Base-by-base conservation (phyloP, 1,140 invertebrate genomes). In the Saxidomus purpurata region DNA sequence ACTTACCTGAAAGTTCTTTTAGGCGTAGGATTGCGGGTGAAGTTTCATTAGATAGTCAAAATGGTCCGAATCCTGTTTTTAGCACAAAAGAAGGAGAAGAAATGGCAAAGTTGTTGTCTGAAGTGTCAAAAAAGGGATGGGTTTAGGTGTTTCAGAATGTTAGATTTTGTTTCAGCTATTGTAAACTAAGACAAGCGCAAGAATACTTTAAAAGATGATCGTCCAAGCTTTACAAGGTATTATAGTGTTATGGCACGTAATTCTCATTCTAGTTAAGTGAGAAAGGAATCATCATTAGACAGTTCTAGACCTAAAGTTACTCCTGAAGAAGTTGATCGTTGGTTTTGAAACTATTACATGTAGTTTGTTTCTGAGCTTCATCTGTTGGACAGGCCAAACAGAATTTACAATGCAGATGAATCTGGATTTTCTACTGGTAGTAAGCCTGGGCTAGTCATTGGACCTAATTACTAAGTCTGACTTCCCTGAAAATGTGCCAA, bases 391-490 rank as follows among this genome's bases (percentile, higher is more conserved):
- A 89, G 86, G 61, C 90, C 90, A 6, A 17, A 55, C 19, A 77
- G 84, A 34, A 80, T 91, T 8, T 91, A 85, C 63, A 91, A 91
- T 79, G 88, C 84, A 19, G 90, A 91, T 87, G 90, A 91, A 61
- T 82, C 84, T 2, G 90, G 84, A 4, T 91, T 91, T 81, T 71
- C 43, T 47, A 90, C 84, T 67, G 90, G 80, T 4, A 87, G 88
- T 63, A 80, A 69, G 19, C 55, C 13, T 25, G 69, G 2, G 81
- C n/a, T 17, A 77, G 82, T 91, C 1, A 89, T 91, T 69, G 90
- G 90, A 9, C 87, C 90, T n/a, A n/a, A n/a, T n/a, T n/a, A 76
- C 83, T 25, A 86, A 86, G 40, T 36, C 25, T 76, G 69, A 76
- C 0, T 55, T 47, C 22, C 25, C 74, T 9, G 43, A 25, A 25